Evolutionary conservation across 2,113 vertebrate species (phyloP).

Genomic region (Pangasianodon gigas): DNA sequence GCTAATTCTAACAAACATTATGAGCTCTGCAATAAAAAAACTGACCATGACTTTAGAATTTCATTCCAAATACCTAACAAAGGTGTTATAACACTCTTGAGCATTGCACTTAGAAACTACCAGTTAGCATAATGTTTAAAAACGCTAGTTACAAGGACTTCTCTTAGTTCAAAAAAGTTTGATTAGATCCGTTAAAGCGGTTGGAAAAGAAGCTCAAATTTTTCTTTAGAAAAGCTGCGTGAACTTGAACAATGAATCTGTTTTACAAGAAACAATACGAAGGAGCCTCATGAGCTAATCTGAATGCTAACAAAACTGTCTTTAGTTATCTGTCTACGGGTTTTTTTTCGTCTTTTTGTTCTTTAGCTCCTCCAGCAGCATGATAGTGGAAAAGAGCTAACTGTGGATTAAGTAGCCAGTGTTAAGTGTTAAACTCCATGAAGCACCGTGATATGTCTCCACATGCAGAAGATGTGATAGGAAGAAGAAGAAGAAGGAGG

Average conservation of each 20-base stretch:
- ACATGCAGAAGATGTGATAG: too few relatives aligned
- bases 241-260: background rate
- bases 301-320: background rate
- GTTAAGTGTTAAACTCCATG: background rate
- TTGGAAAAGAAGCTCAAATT: background rate
- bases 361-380: background rate
- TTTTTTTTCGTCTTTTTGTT: background rate
- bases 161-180: too few relatives aligned
- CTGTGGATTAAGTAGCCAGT: background rate
- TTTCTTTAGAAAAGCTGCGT: background rate
- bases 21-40: background rate
- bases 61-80: background rate
- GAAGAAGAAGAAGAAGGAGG: too few relatives aligned
- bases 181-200: too few relatives aligned
- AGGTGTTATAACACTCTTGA: background rate
- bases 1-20: background rate
- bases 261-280: background rate
- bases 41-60: background rate
- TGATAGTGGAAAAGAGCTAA: background rate
- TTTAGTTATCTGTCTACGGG: background rate
- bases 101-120: background rate
- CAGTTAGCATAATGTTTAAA: background rate
- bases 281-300: background rate
- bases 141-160: background rate
- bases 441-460: background rate